phyloP scores from a whole-genome alignment of 92 coral and sea anemone genomes.

The Porites rus region DNA sequence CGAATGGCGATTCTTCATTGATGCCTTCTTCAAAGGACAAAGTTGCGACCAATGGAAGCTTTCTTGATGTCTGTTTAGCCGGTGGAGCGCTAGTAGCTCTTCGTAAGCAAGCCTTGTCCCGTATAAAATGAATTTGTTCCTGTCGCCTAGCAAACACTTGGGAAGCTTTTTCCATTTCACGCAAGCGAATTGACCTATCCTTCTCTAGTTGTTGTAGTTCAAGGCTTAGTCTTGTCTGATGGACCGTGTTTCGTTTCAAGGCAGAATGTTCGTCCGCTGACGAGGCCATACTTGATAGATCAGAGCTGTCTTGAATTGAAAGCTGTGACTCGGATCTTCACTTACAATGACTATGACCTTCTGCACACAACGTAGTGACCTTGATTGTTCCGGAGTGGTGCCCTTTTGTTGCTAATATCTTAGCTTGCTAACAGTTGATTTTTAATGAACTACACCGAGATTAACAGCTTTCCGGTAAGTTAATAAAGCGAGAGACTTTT shows the following conservation, averaged over 20 bases:
- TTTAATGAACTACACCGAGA: constrained; percentile 12
- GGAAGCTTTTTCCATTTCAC: constrained; percentile 82
- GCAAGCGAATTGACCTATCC: constrained; percentile 67
- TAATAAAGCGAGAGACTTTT: not conserved
- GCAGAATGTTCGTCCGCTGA: constrained; percentile 89
- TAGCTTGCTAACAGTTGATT: not conserved
- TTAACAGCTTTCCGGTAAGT: constrained; percentile 29
- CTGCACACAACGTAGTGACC: constrained; percentile 30
- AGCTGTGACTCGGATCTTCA: not conserved
- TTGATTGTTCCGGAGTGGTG: constrained; percentile 16
- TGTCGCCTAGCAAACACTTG: constrained; percentile 81
- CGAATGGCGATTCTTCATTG: constrained; percentile 25
- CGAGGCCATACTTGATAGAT: constrained; percentile 44
- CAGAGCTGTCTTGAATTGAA: not conserved
- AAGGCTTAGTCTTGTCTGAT: constrained; percentile 79
- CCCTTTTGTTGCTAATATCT: not conserved
- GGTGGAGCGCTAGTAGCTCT: constrained; percentile 73
- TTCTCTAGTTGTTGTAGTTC: constrained; percentile 84
- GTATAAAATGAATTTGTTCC: constrained; percentile 62
- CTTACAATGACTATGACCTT: constrained; percentile 26
- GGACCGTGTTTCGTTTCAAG: constrained; percentile 78
- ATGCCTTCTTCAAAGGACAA: not conserved
- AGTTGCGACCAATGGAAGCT: not conserved
- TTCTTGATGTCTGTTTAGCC: not conserved
- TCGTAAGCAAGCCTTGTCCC: constrained; percentile 55